Evolutionary conservation across 64 coral and sea anemone genomes (phyloP).

Genomic region (Anthopleura sola): DNA sequence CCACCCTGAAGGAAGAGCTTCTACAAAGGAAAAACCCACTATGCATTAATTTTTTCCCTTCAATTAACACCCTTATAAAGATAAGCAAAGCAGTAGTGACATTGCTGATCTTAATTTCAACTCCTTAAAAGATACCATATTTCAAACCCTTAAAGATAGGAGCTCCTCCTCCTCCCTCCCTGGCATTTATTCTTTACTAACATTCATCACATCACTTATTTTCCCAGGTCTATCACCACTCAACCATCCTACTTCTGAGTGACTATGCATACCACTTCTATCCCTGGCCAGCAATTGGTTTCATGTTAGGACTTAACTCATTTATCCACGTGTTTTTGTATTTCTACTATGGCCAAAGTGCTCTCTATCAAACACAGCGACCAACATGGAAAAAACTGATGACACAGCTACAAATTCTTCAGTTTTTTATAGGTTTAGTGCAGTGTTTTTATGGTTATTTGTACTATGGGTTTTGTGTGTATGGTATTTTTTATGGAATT

Average conservation of each 20-base stretch:
- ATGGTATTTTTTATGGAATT: conserved; percentile 69
- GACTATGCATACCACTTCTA: conserved; percentile 53
- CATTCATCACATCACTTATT: no score
- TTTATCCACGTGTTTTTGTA: conserved; percentile 89
- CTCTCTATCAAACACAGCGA: conserved; percentile 53
- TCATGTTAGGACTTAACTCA: conserved; percentile 71
- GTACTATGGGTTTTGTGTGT: conserved; percentile 79
- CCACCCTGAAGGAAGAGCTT: no score
- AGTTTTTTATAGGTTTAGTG: conserved; percentile 65
- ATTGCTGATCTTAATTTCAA: no score
- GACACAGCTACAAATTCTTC: conserved; percentile 68
- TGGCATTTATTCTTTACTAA: no score
- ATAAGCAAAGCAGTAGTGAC: no score
- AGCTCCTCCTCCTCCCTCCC: no score
- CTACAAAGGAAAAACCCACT: no score
- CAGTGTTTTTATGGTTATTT: conserved; percentile 57
- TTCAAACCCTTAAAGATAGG: no score
- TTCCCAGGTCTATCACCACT: conserved; percentile 77
- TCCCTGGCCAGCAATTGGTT: conserved; percentile 69
- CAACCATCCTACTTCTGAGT: conserved; percentile 54
- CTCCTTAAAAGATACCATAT: no score
- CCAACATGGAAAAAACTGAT: conserved; percentile 66
- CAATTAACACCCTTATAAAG: no score
- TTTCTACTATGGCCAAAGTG: conserved; percentile 78
- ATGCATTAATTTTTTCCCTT: no score